These are phyloP conservation scores for Diabrotica virgifera DNA, from an alignment of 1,140 invertebrate genomes.

Conservation along the genomic window DNA sequence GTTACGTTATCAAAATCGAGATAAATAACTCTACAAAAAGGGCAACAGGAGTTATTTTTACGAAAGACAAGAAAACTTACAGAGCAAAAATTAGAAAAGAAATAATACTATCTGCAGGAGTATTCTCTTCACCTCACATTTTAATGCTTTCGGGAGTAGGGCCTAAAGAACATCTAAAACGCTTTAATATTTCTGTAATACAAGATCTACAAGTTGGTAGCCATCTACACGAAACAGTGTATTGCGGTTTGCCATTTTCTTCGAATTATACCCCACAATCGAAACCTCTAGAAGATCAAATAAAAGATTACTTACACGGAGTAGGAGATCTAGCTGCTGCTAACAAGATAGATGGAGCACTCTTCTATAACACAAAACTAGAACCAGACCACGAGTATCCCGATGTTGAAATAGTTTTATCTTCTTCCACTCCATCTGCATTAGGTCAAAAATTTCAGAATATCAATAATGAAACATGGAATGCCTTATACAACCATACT, in stretches of 20 bases:
- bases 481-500: background rate
- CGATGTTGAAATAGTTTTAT: slow-evolving; percentile 4
- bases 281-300: slow-evolving; percentile 4
- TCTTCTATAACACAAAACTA: background rate
- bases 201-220: slow-evolving; percentile 54
- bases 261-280: background rate
- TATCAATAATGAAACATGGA: slow-evolving; percentile 2
- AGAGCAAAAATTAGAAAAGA: slow-evolving; percentile 52
- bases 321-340: slow-evolving; percentile 1
- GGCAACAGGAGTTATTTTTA: slow-evolving; percentile 59
- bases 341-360: background rate
- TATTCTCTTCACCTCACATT: slow-evolving; percentile 50
- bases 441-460: slow-evolving; percentile 3
- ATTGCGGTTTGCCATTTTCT: slow-evolving; percentile 9
- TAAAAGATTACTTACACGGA: slow-evolving; percentile 7
- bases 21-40: slow-evolving; percentile 54
- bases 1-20: slow-evolving; percentile 54
- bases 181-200: slow-evolving; percentile 45
- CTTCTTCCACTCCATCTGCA: background rate
- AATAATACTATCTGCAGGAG: slow-evolving; percentile 56
- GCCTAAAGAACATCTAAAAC: slow-evolving; percentile 49
- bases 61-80: slow-evolving; percentile 41
- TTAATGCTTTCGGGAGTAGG: slow-evolving; percentile 63
- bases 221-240: background rate
- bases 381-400: background rate